Percentiles rank a stretch among this genome's conserved stretches.
phyloP scores from a whole-genome alignment of 2,888 invertebrate species.

The Lithodes maja region DNA sequence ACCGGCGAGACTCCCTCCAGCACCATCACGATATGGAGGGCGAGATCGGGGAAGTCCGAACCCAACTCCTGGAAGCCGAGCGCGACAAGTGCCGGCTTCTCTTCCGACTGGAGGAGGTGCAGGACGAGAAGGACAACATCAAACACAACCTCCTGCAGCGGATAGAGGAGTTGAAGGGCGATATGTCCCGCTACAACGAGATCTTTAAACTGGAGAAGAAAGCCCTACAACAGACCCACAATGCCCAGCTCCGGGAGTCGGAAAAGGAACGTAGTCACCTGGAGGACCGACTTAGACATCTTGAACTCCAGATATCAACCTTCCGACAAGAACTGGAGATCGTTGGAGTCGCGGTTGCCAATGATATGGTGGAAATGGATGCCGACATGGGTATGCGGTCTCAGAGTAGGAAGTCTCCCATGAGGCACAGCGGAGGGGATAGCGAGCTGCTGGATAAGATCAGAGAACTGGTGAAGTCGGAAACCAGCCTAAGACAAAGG shows the following conservation, averaged over 20 bases:
- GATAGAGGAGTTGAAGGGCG: conserved; percentile 59
- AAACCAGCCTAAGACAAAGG: conserved; percentile 53
- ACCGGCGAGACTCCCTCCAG: conserved; percentile 51
- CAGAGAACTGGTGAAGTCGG: conserved; percentile 63
- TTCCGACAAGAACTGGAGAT: conserved; percentile 64
- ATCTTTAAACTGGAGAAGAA: conserved; percentile 60
- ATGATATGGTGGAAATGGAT: conserved; percentile 54
- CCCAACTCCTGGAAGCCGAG: conserved; percentile 50
- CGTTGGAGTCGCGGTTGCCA: conserved; percentile 45
- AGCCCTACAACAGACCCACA: conserved; percentile 41
- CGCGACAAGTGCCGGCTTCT: conserved; percentile 57
- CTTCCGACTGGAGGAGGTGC: conserved; percentile 57
- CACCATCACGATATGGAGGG: conserved; percentile 46
- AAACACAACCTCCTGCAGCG: conserved; percentile 33
- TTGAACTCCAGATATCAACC: conserved; percentile 56
- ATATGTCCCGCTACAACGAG: conserved; percentile 58
- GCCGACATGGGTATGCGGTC: conserved; percentile 24
- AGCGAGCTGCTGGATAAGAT: conserved; percentile 58
- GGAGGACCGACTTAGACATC: conserved; percentile 47
- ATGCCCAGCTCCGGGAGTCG: conserved; percentile 47
- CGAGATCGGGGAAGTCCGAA: conserved; percentile 49
- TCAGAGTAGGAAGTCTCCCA: conserved; percentile 12
- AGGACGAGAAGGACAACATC: conserved; percentile 53
- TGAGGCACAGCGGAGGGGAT: not conserved
- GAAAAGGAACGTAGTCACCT: conserved; percentile 43